phyloP scores from a whole-genome alignment of 2,888 invertebrate genomes.

The Hypolimnas misippus region DNA sequence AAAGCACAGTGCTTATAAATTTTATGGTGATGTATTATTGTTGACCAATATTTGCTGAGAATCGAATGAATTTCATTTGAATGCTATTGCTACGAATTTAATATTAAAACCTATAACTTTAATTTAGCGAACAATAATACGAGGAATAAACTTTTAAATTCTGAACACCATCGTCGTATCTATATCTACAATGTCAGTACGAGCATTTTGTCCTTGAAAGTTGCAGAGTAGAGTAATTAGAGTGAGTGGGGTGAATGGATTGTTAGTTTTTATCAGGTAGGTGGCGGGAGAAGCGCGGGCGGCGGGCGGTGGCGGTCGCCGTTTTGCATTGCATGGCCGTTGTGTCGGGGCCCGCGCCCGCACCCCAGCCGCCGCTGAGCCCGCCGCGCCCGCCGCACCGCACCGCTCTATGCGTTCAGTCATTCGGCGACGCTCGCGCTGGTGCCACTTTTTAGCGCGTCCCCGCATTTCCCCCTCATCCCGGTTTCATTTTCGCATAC shows the following conservation, averaged over 20 bases:
- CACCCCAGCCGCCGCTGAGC: constrained; percentile 52
- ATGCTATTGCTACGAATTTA: no score
- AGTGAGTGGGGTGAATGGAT: constrained; percentile 55
- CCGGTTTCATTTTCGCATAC: constrained; percentile 34
- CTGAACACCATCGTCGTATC: constrained; percentile 7
- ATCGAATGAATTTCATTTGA: no score
- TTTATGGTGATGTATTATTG: no score
- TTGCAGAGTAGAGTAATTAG: constrained; percentile 46
- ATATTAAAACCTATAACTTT: no score
- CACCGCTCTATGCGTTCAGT: constrained; percentile 65
- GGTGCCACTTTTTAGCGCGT: constrained; percentile 62
- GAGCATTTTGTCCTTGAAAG: constrained; percentile 43
- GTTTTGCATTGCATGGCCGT: constrained; percentile 66
- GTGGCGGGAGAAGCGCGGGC: constrained; percentile 47
- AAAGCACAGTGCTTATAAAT: no score
- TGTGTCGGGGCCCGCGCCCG: constrained; percentile 79
- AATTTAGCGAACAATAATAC: no score
- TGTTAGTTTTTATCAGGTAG: constrained; percentile 51
- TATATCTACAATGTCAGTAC: constrained; percentile 18
- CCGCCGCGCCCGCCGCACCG: constrained; percentile 51
- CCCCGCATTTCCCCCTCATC: constrained; percentile 32
- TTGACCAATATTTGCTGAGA: no score
- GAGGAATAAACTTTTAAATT: not conserved
- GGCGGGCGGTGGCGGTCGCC: constrained; percentile 50
- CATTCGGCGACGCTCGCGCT: constrained; percentile 81